Base-by-base conservation (phyloP, 2,888 invertebrate genomes). In the Phaedon cochleariae region DNA sequence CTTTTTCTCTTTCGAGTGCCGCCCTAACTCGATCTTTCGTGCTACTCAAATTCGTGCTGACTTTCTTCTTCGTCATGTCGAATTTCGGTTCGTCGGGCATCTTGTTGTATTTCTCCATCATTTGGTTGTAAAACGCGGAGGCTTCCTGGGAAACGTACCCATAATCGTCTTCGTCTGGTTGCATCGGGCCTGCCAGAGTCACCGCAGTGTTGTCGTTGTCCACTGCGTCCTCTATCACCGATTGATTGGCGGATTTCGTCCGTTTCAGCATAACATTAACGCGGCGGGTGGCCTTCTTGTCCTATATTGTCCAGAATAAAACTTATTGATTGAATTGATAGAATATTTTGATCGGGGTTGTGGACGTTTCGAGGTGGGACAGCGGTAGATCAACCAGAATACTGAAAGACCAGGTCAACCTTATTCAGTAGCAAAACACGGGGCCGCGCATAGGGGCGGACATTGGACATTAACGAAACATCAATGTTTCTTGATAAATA, bases 91-190 rank as follows among this genome's bases (percentile, higher is more conserved):
- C 91, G 51, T 90, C 90, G 12, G 92, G 90, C 77, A 90, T 84
- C 79, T 88, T 89, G 74, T 87, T 90, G 74, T 93, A 94, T 80
- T 94, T 94, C 73, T 91, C 91, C 88, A 95, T 92, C 86, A 95
- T 90, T 82, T 94, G 93, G 72, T 90, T 89, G 80, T 95, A 95
- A 74, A 91, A 87, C 26, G 91, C 92, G 48, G 92, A 89, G 1
- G 94, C 92, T 81, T 92, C 92, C 75, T 91, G 91, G 0, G 95
- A 95, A 41, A 92, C 93, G 41, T 70, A 72, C 0, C 95, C 96
- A 79, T 95, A 96, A 79, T 96, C 95, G 84, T 96, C 96, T 79
- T 94, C 94, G 76, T 95, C 95, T 0, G 94, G 92, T 77, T 94
- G 94, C 1, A 90, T 89, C 0, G 90, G 90, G 0, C 93, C 93